Percentiles rank a stretch among this genome's conserved stretches.
phyloP scores from a whole-genome alignment of 2,797 vertebrate species.

The Heliangelus exortis region DNA sequence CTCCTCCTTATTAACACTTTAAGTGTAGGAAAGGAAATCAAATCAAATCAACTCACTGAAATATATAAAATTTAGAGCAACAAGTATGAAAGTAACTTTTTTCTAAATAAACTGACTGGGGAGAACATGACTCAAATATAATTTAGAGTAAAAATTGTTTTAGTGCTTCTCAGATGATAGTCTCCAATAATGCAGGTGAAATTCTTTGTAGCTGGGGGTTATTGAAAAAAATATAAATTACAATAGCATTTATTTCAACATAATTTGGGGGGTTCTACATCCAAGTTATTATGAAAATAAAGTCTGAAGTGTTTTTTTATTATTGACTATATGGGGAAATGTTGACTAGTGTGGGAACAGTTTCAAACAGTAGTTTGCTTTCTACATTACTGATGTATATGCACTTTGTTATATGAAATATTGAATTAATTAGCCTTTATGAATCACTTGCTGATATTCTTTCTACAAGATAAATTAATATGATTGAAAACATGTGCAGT shows the following conservation, averaged over 20 bases:
- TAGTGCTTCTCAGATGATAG: not conserved
- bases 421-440: not conserved
- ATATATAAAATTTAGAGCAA: not conserved
- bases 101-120: not conserved
- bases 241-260: not conserved
- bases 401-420: not conserved
- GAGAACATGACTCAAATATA: not conserved
- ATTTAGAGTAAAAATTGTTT: not conserved
- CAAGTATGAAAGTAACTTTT: not conserved
- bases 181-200: not conserved
- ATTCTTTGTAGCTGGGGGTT: not conserved
- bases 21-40: not conserved
- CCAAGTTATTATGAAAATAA: not conserved
- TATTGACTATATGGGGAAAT: no score
- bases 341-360: not conserved
- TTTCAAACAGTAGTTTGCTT: not conserved
- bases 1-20: not conserved
- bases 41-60: not conserved
- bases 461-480: not conserved
- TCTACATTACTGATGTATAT: not conserved
- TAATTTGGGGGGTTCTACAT: not conserved
- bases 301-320: not conserved
- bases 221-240: not conserved
- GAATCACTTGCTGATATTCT: not conserved
- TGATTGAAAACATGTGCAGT: not conserved